These are phyloP conservation scores for Strix uralensis DNA, from an alignment of 2,113 vertebrate genomes.

Conservation along the genomic window DNA sequence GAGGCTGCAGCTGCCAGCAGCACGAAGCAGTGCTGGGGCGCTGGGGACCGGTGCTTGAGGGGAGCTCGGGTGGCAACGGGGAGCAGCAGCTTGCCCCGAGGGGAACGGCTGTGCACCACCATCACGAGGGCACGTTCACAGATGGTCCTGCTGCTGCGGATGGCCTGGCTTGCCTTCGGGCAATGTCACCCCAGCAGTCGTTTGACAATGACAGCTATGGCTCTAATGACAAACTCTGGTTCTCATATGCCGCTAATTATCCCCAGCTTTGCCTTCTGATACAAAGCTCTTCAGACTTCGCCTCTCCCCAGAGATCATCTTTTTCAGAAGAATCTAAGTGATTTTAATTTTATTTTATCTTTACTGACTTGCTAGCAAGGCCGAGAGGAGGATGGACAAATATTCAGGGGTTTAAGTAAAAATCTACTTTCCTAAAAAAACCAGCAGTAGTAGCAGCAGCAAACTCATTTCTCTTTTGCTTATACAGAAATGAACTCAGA, in stretches of 20 bases:
- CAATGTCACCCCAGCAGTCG: background rate
- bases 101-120: background rate
- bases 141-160: background rate
- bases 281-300: background rate
- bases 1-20: background rate
- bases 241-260: constrained; percentile 26
- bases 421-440: background rate
- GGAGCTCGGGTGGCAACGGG: fast-evolving
- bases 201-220: background rate
- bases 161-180: background rate
- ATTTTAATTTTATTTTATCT: background rate
- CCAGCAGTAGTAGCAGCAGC: background rate
- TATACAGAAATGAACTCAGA: background rate
- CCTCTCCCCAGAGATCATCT: background rate
- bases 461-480: background rate
- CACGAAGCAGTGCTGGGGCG: fast-evolving
- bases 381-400: background rate
- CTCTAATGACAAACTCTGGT: background rate
- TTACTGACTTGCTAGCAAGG: background rate
- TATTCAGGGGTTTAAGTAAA: background rate
- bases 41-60: fast-evolving
- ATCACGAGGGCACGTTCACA: background rate
- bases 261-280: background rate
- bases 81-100: background rate
- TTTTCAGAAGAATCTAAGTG: background rate